Conservation (phyloP, 2,888 invertebrate genomes). For the Caenorhabditis sp. region DNA sequence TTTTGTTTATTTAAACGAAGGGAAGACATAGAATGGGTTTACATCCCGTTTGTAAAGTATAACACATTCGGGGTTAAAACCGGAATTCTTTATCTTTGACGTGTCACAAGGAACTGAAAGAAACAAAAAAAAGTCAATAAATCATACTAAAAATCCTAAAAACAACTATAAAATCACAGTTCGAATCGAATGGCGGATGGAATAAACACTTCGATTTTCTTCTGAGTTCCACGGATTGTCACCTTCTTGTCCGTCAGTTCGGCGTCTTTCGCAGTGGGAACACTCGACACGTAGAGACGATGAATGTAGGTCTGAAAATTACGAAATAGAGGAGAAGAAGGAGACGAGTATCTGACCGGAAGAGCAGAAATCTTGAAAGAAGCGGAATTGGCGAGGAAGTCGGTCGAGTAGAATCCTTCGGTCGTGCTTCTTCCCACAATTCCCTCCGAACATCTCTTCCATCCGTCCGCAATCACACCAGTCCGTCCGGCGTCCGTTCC, state of each 20-base stretch:
- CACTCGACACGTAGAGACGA: constrained; percentile 48
- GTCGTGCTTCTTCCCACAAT: constrained; percentile 45
- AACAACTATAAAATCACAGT: constrained; percentile 2
- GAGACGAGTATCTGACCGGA: constrained; percentile 52
- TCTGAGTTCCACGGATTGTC: constrained; percentile 38
- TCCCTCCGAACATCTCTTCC: constrained; percentile 33
- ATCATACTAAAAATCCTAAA: background rate
- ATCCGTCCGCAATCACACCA: constrained; percentile 57
- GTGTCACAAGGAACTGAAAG: too few species aligned
- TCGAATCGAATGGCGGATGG: constrained; percentile 31
- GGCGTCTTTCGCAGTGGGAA: constrained; percentile 33
- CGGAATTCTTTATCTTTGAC: too few species aligned
- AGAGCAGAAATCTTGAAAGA: constrained; percentile 51
- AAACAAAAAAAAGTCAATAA: too few species aligned
- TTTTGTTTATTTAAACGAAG: too few species aligned
- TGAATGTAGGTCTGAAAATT: constrained; percentile 39
- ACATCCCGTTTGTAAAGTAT: too few species aligned
- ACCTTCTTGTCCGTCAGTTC: constrained; percentile 27
- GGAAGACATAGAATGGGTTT: too few species aligned
- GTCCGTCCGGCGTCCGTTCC: constrained; percentile 48
- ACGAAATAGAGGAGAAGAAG: too few species aligned
- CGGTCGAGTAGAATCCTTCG: constrained; percentile 53
- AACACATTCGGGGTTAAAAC: too few species aligned
- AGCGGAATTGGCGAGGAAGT: constrained; percentile 53
- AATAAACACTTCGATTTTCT: constrained; percentile 43